phyloP scores from a whole-genome alignment of 2,797 vertebrate species.

The Sciurus carolinensis region DNA sequence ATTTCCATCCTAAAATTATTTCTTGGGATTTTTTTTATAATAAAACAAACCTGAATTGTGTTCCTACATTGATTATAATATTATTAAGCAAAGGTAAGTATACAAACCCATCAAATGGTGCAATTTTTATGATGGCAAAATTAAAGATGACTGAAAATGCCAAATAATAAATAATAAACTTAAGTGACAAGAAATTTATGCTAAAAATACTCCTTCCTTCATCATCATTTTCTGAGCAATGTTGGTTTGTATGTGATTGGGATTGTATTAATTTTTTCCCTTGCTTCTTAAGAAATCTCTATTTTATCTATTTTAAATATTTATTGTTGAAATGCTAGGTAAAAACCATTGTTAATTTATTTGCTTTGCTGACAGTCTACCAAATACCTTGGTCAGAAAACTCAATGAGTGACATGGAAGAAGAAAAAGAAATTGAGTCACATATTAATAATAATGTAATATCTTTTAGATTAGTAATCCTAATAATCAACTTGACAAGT shows the following conservation, averaged over 20 bases:
- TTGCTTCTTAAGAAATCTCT: slow-evolving; percentile 75
- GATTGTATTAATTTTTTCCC: slow-evolving; percentile 58
- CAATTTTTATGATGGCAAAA: slow-evolving; percentile 28
- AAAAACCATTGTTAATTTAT: slow-evolving; percentile 82
- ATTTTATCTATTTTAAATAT: slow-evolving; percentile 81
- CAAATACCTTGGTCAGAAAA: slow-evolving; percentile 75
- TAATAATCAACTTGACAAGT: slow-evolving; percentile 81
- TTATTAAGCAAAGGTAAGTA: neutral
- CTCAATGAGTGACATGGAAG: neutral
- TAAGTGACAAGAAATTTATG: neutral
- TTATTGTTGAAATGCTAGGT: slow-evolving; percentile 79
- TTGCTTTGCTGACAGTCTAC: slow-evolving; percentile 66
- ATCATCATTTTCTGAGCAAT: slow-evolving; percentile 27
- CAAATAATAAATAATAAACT: slow-evolving; percentile 66
- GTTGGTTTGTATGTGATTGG: neutral
- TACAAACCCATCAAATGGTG: neutral
- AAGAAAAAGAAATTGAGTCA: slow-evolving; percentile 69
- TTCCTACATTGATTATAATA: neutral
- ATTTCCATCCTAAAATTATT: slow-evolving; percentile 51
- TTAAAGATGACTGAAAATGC: slow-evolving; percentile 66
- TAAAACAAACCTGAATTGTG: neutral
- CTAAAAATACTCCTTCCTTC: neutral
- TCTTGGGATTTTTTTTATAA: neutral
- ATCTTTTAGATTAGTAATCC: slow-evolving; percentile 78
- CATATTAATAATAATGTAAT: slow-evolving; percentile 76